Evolutionary conservation across 2,888 invertebrate species (phyloP), one percentile per base, ranked within the genome.

Genomic region (Zeuzera pyrina): DNA sequence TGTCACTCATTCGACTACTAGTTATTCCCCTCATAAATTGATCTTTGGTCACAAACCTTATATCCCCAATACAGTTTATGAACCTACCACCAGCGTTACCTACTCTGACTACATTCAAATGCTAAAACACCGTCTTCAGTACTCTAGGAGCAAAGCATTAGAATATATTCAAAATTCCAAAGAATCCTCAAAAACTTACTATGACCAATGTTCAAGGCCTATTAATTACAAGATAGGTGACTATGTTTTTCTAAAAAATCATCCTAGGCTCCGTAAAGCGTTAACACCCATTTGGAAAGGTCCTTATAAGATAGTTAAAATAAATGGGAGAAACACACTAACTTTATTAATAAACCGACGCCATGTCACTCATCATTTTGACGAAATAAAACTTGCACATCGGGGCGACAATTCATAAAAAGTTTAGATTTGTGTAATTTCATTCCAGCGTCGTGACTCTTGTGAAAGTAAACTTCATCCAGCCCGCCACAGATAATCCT

Each of bases 101-200:
- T 19, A 19, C 19, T 8, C 19, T 6, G 19, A 19, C 13, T 48
- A 49, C 23, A 28, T 19, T 6, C 5, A 8, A 19, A 19, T 44
- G 28, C 32, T 57, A 14, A 38, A 53, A 33, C 39, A 51, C 22
- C 39, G 51, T 27, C 33, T 58, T 4, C 39, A 47, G 11, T 31
- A 37, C 12, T 45, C 47, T 3, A 36, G 46, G 10, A 35, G 38
- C 1, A 42, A 38, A 36, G 54, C 54, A 2, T 10, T 41, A 8
- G 37, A 54, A 31, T 42, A 51, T 24, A 41, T 54, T 8, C 15
- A 33, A 6, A 38, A 36, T 16, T 42, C 43, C 4, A 57, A 61
- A 45, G 35, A 43, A 42, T 40, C 10, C 29, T 53, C 54, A 0
- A 61, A 64, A 41, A 14, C 26, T 0, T 45, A 43, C 24, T 54